A percentile compares a stretch with the other conserved stretches of the same genome.
These are phyloP conservation scores for Cataglyphis altisquamis DNA, from an alignment of 2,888 invertebrate species.

Conservation along the genomic window DNA sequence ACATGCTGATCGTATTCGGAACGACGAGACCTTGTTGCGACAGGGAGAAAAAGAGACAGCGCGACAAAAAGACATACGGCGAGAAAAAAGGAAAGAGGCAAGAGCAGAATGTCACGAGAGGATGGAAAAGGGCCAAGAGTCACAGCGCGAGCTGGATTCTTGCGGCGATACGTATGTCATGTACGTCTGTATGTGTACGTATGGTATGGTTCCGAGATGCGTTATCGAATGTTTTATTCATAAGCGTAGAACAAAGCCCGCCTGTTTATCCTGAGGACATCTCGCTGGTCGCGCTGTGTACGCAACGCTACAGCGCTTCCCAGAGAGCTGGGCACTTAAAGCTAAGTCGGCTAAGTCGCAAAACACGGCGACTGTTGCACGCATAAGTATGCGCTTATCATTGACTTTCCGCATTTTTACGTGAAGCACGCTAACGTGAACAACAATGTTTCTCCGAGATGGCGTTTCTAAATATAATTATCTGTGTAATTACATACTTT, in stretches of 20 bases:
- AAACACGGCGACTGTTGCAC: conserved; percentile 30
- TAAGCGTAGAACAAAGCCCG: conserved; percentile 85
- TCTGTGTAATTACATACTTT: neutral
- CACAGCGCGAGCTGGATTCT: conserved; percentile 63
- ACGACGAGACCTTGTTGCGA: conserved; percentile 36
- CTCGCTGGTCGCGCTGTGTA: conserved; percentile 75
- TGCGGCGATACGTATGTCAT: conserved; percentile 47
- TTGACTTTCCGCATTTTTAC: conserved; percentile 11
- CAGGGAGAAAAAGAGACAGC: conserved; percentile 10
- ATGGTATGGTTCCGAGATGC: conserved; percentile 81
- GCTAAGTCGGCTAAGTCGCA: conserved; percentile 65
- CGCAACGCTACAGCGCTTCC: conserved; percentile 77
- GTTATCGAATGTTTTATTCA: conserved; percentile 86
- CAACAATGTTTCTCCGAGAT: neutral
- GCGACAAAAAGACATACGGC: conserved; percentile 34
- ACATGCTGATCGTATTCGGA: conserved; percentile 15
- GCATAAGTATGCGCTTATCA: conserved; percentile 1
- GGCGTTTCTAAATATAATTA: neutral
- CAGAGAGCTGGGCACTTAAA: conserved; percentile 69
- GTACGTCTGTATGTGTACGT: conserved; percentile 59
- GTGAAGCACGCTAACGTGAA: neutral
- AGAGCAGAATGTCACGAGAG: conserved; percentile 65
- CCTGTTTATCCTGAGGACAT: conserved; percentile 85
- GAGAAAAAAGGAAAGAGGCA: neutral
- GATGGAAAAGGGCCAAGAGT: conserved; percentile 71